Base-by-base conservation (phyloP, 2,113 vertebrate genomes). In the Pseudorhombus dupliciocellatus region DNA sequence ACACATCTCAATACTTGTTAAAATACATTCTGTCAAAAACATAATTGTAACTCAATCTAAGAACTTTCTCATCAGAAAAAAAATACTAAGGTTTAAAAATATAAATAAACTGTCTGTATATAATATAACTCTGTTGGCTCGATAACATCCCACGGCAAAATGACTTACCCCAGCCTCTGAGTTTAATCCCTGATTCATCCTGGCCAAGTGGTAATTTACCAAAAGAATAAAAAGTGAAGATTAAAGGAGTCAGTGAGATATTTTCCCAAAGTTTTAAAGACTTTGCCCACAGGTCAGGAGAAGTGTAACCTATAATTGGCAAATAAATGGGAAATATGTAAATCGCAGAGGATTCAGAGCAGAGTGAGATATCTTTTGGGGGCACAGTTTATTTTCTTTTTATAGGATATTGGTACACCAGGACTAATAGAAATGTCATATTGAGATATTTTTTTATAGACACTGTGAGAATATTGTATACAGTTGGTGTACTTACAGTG, bases 291-390 rank as follows among this genome's bases (percentile, higher is more conserved):
- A 70, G 76, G 67, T 77, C 77, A 72, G 21, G 21, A 62, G 66
- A 57, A 76, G 34, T 31, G 44, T 40, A 65, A 31, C 50, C 48
- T 46, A 50, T 84, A 68, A 76, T 63, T 69, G 74, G 50, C 60
- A 81, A 70, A 66, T 84, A 73, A 74, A 84, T 79, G 56, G 28
- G 22, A 83, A 73, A 79, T 79, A 86, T 84, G 78, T 50, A 77
- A 81, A 84, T 78, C 2, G 5, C 26, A 61, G 66, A 14, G 20
- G 63, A 70, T 82, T 77, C 56, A 51, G 48, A 64, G 48, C 16
- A 28, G 54, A 76, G 44, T 30, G 12, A 5, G 18, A 6, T 37
- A 21, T 30, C 22, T 79, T 61, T 51, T 46, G 26, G 52, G 37
- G 78, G n/a, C 20, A 59, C 15, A 24, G 22, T 76, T 77, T 76